These are phyloP conservation scores for Drosophila baimaii DNA, from an alignment of 1,140 invertebrate genomes.

Conservation along the genomic window DNA sequence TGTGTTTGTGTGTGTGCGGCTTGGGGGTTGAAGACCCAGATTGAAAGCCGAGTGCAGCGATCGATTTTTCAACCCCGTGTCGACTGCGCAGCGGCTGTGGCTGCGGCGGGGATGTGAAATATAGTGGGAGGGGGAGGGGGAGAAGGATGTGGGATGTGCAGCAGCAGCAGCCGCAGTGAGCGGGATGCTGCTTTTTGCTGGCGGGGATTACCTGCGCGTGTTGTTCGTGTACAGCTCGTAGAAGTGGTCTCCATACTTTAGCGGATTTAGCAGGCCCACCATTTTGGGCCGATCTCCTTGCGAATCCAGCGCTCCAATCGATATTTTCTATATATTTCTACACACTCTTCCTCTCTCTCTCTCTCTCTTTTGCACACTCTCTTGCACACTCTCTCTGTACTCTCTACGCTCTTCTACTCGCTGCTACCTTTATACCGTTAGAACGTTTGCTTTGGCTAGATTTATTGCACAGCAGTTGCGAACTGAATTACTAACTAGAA, in stretches of 20 bases:
- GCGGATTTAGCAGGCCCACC: slow-evolving; percentile 82
- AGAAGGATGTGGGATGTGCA: slow-evolving; percentile 19
- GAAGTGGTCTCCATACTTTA: slow-evolving; percentile 84
- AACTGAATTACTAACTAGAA: slow-evolving; percentile 65
- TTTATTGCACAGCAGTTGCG: slow-evolving; percentile 69
- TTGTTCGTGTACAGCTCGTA: slow-evolving; percentile 83
- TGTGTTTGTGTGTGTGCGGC: not conserved
- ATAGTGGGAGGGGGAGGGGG: slow-evolving; percentile 3
- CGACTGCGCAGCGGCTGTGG: slow-evolving; percentile 8
- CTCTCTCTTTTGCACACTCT: not conserved
- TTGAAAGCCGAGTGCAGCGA: slow-evolving; percentile 59
- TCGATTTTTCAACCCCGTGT: slow-evolving; percentile 75
- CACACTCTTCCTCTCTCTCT: not conserved
- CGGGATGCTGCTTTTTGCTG: slow-evolving; percentile 30
- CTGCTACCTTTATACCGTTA: slow-evolving; percentile 12
- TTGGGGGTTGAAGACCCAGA: slow-evolving; percentile 76
- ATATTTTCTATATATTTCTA: slow-evolving; percentile 58
- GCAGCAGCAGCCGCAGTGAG: slow-evolving; percentile 9
- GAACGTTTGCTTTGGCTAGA: slow-evolving; percentile 33
- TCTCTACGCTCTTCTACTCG: slow-evolving; percentile 3
- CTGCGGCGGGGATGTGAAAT: slow-evolving; percentile 7
- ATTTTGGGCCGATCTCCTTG: slow-evolving; percentile 42
- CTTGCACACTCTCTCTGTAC: not conserved
- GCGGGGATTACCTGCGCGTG: slow-evolving; percentile 76
- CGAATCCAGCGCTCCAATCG: slow-evolving; percentile 56